Percentiles rank a stretch among this genome's conserved stretches.
Conservation (phyloP, 2,888 invertebrate genomes). For the Leptothorax acervorum region DNA sequence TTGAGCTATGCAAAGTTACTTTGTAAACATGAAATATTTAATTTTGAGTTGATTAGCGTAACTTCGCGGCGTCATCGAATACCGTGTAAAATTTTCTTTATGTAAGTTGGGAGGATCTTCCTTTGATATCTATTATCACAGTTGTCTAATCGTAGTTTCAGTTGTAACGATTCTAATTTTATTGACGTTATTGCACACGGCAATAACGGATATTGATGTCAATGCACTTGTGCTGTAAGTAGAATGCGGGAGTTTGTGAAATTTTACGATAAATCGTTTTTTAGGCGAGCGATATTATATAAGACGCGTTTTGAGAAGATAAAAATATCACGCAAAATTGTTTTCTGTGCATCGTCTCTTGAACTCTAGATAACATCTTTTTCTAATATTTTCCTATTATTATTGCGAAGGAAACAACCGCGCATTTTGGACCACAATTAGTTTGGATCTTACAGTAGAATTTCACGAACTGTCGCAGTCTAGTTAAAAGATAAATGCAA, state of each 20-base stretch:
- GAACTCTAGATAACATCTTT: not conserved
- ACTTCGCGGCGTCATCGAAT: not conserved
- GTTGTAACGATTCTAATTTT: conserved; percentile 27
- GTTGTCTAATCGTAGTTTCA: conserved; percentile 1
- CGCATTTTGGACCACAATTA: not conserved
- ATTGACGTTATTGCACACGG: conserved; percentile 11
- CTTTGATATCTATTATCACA: conserved; percentile 2
- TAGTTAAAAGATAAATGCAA: conserved; percentile 13
- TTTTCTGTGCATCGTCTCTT: not conserved
- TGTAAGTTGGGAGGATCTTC: not conserved
- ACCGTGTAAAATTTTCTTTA: not conserved
- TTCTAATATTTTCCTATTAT: not conserved
- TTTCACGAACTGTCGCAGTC: not conserved
- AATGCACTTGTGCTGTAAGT: not conserved
- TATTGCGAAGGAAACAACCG: not conserved
- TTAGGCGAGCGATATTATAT: not conserved
- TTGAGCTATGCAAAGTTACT: not conserved
- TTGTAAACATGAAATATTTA: not conserved
- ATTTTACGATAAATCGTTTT: not conserved
- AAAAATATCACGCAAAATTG: not conserved
- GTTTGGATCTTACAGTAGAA: not conserved
- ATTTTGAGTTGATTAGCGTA: conserved; percentile 3
- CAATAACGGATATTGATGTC: conserved; percentile 13
- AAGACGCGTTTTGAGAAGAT: not conserved
- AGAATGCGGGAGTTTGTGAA: conserved; percentile 6